Conservation (phyloP, 2,797 vertebrate species). For the Lutjanus argentimaculatus region DNA sequence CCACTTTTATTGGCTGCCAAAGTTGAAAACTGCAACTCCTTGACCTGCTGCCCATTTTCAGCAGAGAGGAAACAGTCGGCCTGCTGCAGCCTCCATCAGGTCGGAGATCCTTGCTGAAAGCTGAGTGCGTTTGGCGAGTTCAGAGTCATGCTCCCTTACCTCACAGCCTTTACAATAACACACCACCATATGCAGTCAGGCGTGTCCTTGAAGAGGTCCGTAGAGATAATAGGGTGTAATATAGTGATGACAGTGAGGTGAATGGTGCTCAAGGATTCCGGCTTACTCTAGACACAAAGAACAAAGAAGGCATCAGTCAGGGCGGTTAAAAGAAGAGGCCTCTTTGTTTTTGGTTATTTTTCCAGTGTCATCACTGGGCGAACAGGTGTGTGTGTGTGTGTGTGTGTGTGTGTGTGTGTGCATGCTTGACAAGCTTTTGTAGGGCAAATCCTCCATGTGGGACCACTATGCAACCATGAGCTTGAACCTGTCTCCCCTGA, state of each 20-base stretch:
- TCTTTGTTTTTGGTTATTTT: constrained; percentile 42
- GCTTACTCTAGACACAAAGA: constrained; percentile 38
- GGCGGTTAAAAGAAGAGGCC: constrained; percentile 21
- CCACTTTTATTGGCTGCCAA: constrained; percentile 26
- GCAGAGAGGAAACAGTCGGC: not conserved
- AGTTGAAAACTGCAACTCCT: constrained; percentile 21
- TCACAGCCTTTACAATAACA: constrained; percentile 50
- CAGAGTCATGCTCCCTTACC: constrained; percentile 45
- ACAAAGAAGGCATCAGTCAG: constrained; percentile 37
- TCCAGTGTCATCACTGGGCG: constrained; percentile 9
- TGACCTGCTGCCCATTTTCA: constrained; percentile 11
- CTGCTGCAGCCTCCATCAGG: constrained; percentile 6
- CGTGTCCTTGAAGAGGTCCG: constrained; percentile 50
- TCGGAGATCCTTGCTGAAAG: constrained; percentile 32
- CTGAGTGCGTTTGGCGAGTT: not conserved
- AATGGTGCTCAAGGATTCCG: constrained; percentile 39
- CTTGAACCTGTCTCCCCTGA: not conserved
- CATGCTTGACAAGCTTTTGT: not conserved
- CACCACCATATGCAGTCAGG: constrained; percentile 29
- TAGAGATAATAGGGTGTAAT: constrained; percentile 35
- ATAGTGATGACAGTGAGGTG: constrained; percentile 48
- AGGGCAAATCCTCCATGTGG: not conserved
- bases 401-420: constrained; percentile 17
- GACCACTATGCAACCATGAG: not conserved
- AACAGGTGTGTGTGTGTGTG: constrained; percentile 25